Evolutionary conservation across 2,113 vertebrate species (phyloP).

Genomic region (Sapajus apella): DNA sequence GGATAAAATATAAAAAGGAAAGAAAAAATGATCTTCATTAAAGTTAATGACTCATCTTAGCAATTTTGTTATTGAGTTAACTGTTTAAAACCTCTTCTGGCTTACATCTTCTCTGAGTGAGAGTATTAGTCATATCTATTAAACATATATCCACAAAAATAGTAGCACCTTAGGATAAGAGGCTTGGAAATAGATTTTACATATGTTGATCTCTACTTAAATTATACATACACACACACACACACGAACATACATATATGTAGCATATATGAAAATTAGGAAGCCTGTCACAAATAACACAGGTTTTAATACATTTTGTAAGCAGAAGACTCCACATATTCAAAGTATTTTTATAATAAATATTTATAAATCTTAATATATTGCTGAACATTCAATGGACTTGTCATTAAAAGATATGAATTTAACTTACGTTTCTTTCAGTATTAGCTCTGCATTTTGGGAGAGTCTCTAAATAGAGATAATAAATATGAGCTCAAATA

Average conservation of each 20-base stretch:
- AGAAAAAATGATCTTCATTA: conserved; percentile 31
- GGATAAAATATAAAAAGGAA: conserved; percentile 51
- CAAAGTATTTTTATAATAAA: neutral
- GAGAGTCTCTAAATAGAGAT: neutral
- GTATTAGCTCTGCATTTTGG: neutral
- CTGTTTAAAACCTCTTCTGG: neutral
- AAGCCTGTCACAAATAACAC: neutral
- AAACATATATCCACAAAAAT: neutral
- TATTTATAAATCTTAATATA: neutral
- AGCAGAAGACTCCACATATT: neutral
- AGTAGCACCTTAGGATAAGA: neutral
- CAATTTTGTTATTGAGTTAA: conserved; percentile 58
- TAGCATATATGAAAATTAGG: neutral
- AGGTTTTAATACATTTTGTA: neutral
- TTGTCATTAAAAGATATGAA: neutral
- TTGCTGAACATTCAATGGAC: neutral
- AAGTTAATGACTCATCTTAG: conserved; percentile 49
- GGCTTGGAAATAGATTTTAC: neutral
- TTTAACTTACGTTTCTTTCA: neutral
- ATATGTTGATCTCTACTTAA: neutral
- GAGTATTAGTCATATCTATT: neutral
- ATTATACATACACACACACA: neutral
- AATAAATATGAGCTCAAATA: neutral
- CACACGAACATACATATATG: neutral
- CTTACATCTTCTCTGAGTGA: neutral